These are phyloP conservation scores for Muscicapa comitata DNA, from an alignment of 2,797 vertebrate species.

Conservation along the genomic window DNA sequence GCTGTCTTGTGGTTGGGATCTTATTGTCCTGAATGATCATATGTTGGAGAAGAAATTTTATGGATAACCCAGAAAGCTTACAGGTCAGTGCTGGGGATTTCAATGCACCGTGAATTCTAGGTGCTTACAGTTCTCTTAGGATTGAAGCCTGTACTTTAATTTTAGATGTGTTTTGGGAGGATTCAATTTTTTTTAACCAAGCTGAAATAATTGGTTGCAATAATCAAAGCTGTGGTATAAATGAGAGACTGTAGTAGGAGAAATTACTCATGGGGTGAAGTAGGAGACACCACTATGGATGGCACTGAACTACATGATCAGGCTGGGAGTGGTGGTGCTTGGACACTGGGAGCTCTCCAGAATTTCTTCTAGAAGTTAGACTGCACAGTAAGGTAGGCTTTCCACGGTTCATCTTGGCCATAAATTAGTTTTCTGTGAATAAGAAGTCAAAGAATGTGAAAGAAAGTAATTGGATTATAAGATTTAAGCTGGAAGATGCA, in stretches of 20 bases:
- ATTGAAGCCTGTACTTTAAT: background rate
- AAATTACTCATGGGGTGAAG: background rate
- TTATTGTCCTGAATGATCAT: background rate
- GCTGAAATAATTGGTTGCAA: background rate
- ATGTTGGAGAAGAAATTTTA: background rate
- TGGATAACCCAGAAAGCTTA: background rate
- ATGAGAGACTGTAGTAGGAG: background rate
- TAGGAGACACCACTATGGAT: background rate
- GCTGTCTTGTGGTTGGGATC: background rate
- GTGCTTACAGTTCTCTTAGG: background rate
- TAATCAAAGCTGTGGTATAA: background rate
- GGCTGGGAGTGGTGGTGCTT: background rate
- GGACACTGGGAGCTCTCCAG: background rate
- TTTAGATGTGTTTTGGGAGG: background rate
- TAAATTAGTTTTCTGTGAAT: background rate
- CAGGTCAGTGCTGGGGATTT: background rate
- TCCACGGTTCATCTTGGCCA: background rate
- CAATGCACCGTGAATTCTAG: background rate
- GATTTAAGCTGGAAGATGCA: background rate
- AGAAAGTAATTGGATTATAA: background rate
- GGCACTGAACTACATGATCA: background rate
- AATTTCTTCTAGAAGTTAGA: background rate
- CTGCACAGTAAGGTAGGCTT: background rate
- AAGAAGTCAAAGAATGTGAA: background rate
- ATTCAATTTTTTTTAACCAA: background rate